These are phyloP conservation scores for Allacma fusca DNA, from an alignment of 2,888 invertebrate species.

Conservation along the genomic window DNA sequence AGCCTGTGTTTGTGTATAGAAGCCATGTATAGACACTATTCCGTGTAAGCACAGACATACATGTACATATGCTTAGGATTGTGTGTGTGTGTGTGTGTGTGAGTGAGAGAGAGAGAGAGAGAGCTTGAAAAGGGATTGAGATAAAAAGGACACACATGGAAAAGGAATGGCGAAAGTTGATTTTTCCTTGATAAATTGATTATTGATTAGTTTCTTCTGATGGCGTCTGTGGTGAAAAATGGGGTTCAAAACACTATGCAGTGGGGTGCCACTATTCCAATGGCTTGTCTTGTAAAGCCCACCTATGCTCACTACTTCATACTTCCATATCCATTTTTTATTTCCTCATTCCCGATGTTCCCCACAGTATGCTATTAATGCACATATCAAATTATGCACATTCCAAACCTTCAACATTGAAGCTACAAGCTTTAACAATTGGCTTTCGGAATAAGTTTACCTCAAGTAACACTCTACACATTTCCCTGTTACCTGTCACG, in stretches of 20 bases:
- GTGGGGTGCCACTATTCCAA: slow-evolving; percentile 40
- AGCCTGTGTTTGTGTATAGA: no score
- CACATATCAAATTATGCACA: no score
- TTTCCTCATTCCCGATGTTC: slow-evolving; percentile 1
- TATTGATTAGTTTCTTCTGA: slow-evolving; percentile 61
- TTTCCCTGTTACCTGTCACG: no score
- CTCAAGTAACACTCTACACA: no score
- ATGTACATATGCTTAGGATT: background rate
- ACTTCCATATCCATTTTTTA: background rate
- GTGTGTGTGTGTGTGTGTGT: no score
- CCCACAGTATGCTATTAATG: no score
- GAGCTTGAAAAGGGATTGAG: slow-evolving; percentile 41
- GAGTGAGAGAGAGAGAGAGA: slow-evolving; percentile 21
- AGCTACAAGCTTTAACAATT: no score
- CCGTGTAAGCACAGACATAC: background rate
- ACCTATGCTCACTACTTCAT: slow-evolving; percentile 18
- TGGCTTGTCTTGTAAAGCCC: slow-evolving; percentile 37
- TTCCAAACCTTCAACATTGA: no score
- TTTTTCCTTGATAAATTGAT: slow-evolving; percentile 63
- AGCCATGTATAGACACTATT: background rate
- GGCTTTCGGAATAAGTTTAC: no score
- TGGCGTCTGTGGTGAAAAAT: slow-evolving; percentile 37
- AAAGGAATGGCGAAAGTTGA: slow-evolving; percentile 60
- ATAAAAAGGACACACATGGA: slow-evolving; percentile 45
- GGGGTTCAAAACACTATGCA: slow-evolving; percentile 38